These are phyloP conservation scores for Clinocottus analis DNA, from an alignment of 2,113 vertebrate species.

Conservation along the genomic window DNA sequence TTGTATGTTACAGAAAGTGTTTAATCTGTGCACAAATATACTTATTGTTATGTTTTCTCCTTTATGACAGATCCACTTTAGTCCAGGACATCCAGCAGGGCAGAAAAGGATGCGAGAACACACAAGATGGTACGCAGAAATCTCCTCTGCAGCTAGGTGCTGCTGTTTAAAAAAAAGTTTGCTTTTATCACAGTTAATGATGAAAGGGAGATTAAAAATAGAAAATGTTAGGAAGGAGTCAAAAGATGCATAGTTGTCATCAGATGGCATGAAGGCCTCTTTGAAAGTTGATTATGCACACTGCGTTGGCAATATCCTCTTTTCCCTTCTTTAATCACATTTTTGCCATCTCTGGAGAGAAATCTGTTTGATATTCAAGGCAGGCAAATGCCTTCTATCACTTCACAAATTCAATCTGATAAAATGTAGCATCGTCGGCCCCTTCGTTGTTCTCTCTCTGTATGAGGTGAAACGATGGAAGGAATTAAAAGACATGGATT, in stretches of 20 bases:
- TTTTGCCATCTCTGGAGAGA: constrained; percentile 67
- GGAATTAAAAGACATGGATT: constrained; percentile 30
- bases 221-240: constrained; percentile 27
- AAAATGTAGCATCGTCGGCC: constrained; percentile 47
- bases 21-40: constrained; percentile 12
- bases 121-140: constrained; percentile 77
- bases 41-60: constrained; percentile 34
- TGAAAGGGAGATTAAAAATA: constrained; percentile 65
- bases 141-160: constrained; percentile 25
- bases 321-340: constrained; percentile 75
- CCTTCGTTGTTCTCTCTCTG: constrained; percentile 16
- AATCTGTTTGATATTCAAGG: constrained; percentile 76
- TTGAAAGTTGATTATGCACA: constrained; percentile 72
- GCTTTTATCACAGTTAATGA: constrained; percentile 25
- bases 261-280: constrained; percentile 52
- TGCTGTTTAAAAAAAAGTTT: background rate
- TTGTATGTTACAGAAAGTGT: background rate
- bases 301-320: constrained; percentile 64
- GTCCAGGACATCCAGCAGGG: constrained; percentile 92
- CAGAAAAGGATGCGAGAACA: constrained; percentile 87
- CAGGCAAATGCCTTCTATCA: constrained; percentile 61
- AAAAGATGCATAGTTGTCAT: constrained; percentile 61
- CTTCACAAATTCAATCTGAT: constrained; percentile 61
- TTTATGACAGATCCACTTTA: constrained; percentile 80
- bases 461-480: constrained; percentile 19